Evolutionary conservation across 2,888 invertebrate genomes (phyloP).

Genomic region (Euclidia mi): DNA sequence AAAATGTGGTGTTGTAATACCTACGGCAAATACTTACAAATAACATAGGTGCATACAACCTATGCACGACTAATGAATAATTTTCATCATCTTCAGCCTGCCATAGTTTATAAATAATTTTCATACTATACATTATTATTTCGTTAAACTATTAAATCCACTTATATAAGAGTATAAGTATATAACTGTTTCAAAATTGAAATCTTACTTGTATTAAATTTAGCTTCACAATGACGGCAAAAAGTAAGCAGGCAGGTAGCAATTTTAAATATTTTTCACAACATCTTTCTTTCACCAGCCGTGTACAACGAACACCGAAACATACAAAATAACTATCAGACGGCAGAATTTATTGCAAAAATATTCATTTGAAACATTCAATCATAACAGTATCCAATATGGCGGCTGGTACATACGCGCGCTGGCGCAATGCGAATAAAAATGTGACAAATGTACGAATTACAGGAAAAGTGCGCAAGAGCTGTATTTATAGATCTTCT

Average conservation of each 20-base stretch:
- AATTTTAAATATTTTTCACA: neutral
- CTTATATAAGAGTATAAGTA: too few species aligned
- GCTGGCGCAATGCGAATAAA: constrained; percentile 53
- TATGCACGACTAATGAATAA: too few species aligned
- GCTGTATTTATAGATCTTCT: constrained; percentile 60
- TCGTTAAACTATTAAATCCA: too few species aligned
- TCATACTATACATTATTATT: too few species aligned
- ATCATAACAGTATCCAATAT: constrained; percentile 42
- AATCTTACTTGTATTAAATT: too few species aligned
- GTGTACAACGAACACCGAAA: constrained; percentile 3
- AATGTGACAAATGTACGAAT: constrained; percentile 71
- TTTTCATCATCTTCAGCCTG: too few species aligned
- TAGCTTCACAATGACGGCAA: neutral
- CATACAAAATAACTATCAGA: neutral
- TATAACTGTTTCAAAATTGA: too few species aligned
- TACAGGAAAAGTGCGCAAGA: constrained; percentile 67
- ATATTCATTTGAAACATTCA: constrained; percentile 39
- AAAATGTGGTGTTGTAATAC: too few species aligned
- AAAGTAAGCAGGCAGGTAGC: too few species aligned
- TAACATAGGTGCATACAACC: too few species aligned
- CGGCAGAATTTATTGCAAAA: constrained; percentile 32
- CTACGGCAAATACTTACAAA: too few species aligned
- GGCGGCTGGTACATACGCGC: constrained; percentile 15
- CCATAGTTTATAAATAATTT: too few species aligned
- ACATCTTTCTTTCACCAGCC: constrained; percentile 20